Evolutionary conservation across 1,140 invertebrate genomes (phyloP).

Genomic region (Heliconius hewitsoni): DNA sequence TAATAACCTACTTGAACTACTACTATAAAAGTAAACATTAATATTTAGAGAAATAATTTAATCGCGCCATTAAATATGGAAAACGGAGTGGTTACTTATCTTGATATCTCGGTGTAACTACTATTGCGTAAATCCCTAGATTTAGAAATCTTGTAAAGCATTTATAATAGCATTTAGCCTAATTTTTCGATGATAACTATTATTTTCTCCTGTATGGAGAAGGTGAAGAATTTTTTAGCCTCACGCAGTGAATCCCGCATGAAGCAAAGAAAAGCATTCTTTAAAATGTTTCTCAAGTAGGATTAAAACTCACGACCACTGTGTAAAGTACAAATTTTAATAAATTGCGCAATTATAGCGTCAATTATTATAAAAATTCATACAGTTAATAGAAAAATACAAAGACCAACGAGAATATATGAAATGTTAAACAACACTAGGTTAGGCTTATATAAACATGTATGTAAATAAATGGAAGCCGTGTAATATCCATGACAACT

Average conservation of each 20-base stretch:
- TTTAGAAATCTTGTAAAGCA: slow-evolving; percentile 26
- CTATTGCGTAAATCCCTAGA: slow-evolving; percentile 29
- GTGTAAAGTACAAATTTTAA: too few species aligned
- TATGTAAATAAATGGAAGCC: slow-evolving; percentile 1
- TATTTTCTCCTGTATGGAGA: not conserved
- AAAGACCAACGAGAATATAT: too few species aligned
- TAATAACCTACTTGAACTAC: not conserved
- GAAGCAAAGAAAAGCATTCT: too few species aligned
- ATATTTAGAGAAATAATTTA: slow-evolving; percentile 23
- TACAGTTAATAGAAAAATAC: too few species aligned
- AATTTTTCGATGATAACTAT: slow-evolving; percentile 25
- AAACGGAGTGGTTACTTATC: slow-evolving; percentile 28
- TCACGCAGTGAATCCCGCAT: too few species aligned
- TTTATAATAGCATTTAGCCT: slow-evolving; percentile 1
- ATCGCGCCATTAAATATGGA: slow-evolving; percentile 17
- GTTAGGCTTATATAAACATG: not conserved
- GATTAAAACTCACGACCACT: too few species aligned
- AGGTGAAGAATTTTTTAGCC: too few species aligned
- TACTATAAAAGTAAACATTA: not conserved
- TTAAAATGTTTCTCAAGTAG: too few species aligned
- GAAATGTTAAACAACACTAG: too few species aligned
- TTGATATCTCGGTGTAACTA: slow-evolving; percentile 27
- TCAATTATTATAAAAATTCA: too few species aligned
- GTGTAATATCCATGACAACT: not conserved
- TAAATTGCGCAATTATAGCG: too few species aligned